Percentiles rank a stretch among this genome's conserved stretches.
Evolutionary conservation across 2,888 invertebrate species (phyloP).

Genomic region (Phania funesta): DNA sequence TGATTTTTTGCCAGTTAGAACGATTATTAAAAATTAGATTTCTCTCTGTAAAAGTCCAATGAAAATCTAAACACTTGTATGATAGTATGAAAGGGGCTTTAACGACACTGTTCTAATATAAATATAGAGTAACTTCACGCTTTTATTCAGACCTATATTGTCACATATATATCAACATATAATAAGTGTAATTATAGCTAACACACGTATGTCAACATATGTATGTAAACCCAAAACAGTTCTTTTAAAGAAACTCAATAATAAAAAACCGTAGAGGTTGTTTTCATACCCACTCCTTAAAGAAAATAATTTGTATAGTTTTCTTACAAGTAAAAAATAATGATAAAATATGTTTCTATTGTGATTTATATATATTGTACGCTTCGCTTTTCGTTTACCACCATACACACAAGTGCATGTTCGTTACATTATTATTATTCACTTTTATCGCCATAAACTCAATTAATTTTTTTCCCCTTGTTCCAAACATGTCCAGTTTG

Average conservation of each 20-base stretch:
- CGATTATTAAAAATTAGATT: no score
- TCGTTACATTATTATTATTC: conserved; percentile 34
- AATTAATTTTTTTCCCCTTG: conserved; percentile 21
- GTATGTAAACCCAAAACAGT: background rate
- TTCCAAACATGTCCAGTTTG: conserved; percentile 13
- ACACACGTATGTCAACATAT: background rate
- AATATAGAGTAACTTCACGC: conserved; percentile 28
- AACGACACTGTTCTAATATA: conserved; percentile 11
- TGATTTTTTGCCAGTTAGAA: no score
- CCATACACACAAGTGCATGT: conserved; percentile 26
- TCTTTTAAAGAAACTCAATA: background rate
- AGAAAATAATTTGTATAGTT: background rate
- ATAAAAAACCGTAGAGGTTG: background rate
- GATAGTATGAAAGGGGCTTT: background rate
- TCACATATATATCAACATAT: background rate
- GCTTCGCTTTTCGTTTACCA: background rate
- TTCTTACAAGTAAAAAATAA: conserved; percentile 32
- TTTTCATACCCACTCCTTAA: conserved; percentile 21
- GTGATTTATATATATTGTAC: background rate
- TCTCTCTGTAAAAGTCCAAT: no score
- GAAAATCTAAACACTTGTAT: no score
- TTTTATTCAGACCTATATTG: conserved; percentile 26
- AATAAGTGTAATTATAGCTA: background rate
- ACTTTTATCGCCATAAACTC: conserved; percentile 37
- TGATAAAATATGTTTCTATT: conserved; percentile 28